Base-by-base conservation (phyloP, 1,140 invertebrate genomes). In the Oppia nitens region DNA sequence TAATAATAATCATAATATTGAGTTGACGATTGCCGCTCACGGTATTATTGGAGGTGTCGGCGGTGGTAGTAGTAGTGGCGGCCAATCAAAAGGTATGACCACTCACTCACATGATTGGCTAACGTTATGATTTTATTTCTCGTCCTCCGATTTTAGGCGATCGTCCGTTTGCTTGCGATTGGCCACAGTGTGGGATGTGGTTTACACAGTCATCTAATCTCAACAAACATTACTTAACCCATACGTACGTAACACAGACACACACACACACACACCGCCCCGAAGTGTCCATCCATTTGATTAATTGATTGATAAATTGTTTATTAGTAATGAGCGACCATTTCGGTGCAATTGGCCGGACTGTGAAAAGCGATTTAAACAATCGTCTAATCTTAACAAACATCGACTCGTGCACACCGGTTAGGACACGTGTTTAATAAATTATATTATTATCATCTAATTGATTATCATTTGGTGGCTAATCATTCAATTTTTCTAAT, bases 91-190 rank as follows among this genome's bases (percentile, higher is more conserved):
- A n/a, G n/a, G n/a, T n/a, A n/a, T n/a, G n/a, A n/a, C n/a, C n/a
- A n/a, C 12, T 47, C 45, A n/a, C n/a, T 14, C 12, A 12, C 26
- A 23, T 52, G 21, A 2, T 21, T 3, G 14, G 21, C 53, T 28
- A 12, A 14, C 12, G 26, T 27, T 54, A 14, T 14, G 11, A 25
- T 23, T 40, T 20, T 14, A 1, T 25, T 20, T 14, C 53, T 54
- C 26, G 11, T 27, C 21, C 14, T 17, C 17, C 75, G 89, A 67
- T 83, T n/a, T 40, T 40, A 40, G 49, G 21, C n/a, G 49, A 23
- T 28, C 49, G 49, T 6, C 27, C 26, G 3, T 55, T 24, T 27
- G 40, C 56, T n/a, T 57, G 56, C 25, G 56, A 57, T 45, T 57
- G 56, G 56, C 56, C 56, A 2, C 9, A 57, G 4, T 57, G 56